A percentile compares a stretch with the other conserved stretches of the same genome.
Conservation (phyloP, 2,888 invertebrate species). For the Leptopilina myrica region DNA sequence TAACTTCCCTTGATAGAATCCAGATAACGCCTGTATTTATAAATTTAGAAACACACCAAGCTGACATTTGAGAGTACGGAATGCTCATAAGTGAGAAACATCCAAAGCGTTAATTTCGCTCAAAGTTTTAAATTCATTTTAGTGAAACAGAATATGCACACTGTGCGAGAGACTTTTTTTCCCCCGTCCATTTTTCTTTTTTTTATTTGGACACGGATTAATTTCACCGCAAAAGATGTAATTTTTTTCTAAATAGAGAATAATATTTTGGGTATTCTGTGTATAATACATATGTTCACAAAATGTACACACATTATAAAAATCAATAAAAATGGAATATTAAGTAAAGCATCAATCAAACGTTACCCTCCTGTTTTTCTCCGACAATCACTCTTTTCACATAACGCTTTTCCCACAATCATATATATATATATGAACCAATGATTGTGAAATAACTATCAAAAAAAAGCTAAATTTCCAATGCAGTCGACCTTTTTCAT, state of each 20-base stretch:
- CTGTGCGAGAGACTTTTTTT: neutral
- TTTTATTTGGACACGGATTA: conserved; percentile 2
- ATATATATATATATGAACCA: too few relatives aligned
- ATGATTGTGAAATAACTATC: neutral
- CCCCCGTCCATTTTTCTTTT: neutral
- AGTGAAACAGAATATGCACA: conserved; percentile 37
- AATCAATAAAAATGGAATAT: conserved; percentile 20
- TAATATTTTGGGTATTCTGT: neutral
- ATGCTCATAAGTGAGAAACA: conserved; percentile 35
- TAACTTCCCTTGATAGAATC: conserved; percentile 21
- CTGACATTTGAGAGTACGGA: conserved; percentile 27
- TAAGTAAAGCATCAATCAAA: conserved; percentile 10
- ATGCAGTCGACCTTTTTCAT: conserved; percentile 9
- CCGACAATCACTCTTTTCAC: neutral
- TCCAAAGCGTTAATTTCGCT: conserved; percentile 32
- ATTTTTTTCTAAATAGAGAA: neutral
- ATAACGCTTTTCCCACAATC: conserved; percentile 1
- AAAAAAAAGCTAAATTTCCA: neutral
- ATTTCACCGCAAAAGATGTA: neutral
- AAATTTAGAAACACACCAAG: conserved; percentile 29
- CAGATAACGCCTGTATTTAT: conserved; percentile 31
- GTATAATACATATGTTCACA: neutral
- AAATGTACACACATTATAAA: neutral
- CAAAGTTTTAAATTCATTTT: conserved; percentile 35
- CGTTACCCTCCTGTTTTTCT: conserved; percentile 8